Evolutionary conservation across 2,888 invertebrate species (phyloP).

Genomic region (Bembecia ichneumoniformis): DNA sequence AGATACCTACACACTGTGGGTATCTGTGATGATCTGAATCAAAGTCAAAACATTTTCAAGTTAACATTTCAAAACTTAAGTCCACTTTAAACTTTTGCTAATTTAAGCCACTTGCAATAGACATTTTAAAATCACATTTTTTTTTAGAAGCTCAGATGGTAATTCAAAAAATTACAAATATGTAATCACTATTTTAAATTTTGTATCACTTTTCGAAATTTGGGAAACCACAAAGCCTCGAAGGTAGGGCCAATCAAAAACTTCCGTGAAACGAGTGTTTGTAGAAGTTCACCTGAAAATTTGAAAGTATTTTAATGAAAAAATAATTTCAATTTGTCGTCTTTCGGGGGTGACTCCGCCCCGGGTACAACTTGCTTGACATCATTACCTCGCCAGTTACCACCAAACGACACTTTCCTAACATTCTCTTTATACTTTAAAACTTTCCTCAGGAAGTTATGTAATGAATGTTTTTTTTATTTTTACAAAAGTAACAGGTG

Average conservation of each 20-base stretch:
- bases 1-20: too few species aligned
- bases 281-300: slow-evolving; percentile 57
- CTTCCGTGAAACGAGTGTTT: slow-evolving; percentile 47
- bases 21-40: too few species aligned
- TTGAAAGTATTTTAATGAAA: slow-evolving; percentile 61
- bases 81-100: too few species aligned
- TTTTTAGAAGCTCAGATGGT: too few species aligned
- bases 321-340: slow-evolving; percentile 65
- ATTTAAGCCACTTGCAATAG: too few species aligned
- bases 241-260: slow-evolving; percentile 39
- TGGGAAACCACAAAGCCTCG: slow-evolving; percentile 16
- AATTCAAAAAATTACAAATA: too few species aligned
- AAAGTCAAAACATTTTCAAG: too few species aligned
- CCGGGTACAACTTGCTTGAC: slow-evolving; percentile 31
- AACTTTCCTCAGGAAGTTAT: slow-evolving; percentile 4
- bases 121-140: too few species aligned
- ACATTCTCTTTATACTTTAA: slow-evolving; percentile 13
- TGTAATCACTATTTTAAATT: too few species aligned
- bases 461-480: background rate
- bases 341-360: slow-evolving; percentile 20
- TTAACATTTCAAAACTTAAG: too few species aligned
- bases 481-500: too few species aligned
- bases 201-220: too few species aligned
- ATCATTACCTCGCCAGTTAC: slow-evolving; percentile 59
- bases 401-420: slow-evolving; percentile 39